phyloP scores from a whole-genome alignment of 2,797 vertebrate species.

The Ceryle rudis region DNA sequence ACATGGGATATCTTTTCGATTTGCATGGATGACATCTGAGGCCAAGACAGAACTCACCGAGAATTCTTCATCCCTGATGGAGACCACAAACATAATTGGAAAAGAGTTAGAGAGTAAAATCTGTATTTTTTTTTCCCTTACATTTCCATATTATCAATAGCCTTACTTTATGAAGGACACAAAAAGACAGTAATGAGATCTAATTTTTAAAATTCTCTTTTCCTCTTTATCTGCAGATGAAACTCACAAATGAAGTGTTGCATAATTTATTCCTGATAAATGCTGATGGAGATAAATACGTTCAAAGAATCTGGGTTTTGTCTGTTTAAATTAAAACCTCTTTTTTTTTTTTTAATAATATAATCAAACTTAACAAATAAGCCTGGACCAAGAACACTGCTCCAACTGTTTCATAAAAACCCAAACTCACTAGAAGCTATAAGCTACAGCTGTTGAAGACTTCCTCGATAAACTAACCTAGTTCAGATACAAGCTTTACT shows the following conservation, averaged over 20 bases:
- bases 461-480: not conserved
- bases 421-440: not conserved
- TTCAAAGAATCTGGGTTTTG: not conserved
- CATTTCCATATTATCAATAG: not conserved
- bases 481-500: not conserved
- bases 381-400: not conserved
- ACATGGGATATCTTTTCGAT: constrained; percentile 96
- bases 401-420: not conserved
- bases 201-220: not conserved
- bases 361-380: not conserved
- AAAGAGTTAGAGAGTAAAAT: constrained; percentile 3
- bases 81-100: constrained; percentile 43
- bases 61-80: constrained; percentile 95
- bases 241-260: not conserved
- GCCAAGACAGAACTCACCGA: constrained; percentile 96
- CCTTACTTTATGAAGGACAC: not conserved
- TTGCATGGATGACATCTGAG: constrained; percentile 98
- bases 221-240: not conserved
- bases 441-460: not conserved
- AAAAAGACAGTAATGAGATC: not conserved
- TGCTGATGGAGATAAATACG: not conserved
- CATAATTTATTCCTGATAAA: not conserved
- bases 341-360: not conserved
- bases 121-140: not conserved
- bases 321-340: not conserved